Percentiles rank a stretch among this genome's conserved stretches.
phyloP scores from a whole-genome alignment of 2,113 vertebrate genomes.

The Hucho hucho region DNA sequence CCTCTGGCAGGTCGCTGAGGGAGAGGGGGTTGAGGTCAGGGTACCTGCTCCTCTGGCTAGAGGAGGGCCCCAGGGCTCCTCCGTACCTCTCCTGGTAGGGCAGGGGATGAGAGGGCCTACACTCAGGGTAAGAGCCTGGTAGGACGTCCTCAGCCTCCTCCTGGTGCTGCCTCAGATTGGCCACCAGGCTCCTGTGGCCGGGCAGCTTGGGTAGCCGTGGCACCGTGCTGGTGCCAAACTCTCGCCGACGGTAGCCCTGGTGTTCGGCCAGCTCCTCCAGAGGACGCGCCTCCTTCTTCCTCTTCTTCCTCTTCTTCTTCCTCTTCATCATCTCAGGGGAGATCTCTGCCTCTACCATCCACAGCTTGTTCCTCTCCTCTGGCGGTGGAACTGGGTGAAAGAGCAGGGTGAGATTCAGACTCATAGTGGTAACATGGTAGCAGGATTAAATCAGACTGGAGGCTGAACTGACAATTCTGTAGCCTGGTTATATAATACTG shows the following conservation, averaged over 20 bases:
- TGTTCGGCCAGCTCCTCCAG: slow-evolving; percentile 50
- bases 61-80: slow-evolving; percentile 34
- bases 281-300: slow-evolving; percentile 73
- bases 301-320: slow-evolving; percentile 87
- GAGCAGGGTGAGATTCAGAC: not conserved
- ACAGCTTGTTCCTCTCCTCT: slow-evolving; percentile 83
- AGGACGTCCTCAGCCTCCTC: slow-evolving; percentile 72
- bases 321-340: slow-evolving; percentile 87
- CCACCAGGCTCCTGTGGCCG: slow-evolving; percentile 81
- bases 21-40: slow-evolving; percentile 69
- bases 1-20: slow-evolving; percentile 59
- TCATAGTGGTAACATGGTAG: not conserved
- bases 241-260: slow-evolving; percentile 40
- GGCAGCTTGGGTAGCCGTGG: slow-evolving; percentile 87
- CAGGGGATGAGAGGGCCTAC: slow-evolving; percentile 39
- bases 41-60: slow-evolving; percentile 39
- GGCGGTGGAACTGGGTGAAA: slow-evolving; percentile 80
- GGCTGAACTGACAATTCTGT: too few species aligned
- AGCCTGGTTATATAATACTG: too few species aligned
- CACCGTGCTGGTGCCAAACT: slow-evolving; percentile 71
- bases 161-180: slow-evolving; percentile 57
- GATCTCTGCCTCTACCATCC: slow-evolving; percentile 88
- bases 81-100: slow-evolving; percentile 50
- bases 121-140: slow-evolving; percentile 66
- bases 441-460: not conserved